phyloP scores from a whole-genome alignment of 2,797 vertebrate genomes.

The Anisognathus igniventris region DNA sequence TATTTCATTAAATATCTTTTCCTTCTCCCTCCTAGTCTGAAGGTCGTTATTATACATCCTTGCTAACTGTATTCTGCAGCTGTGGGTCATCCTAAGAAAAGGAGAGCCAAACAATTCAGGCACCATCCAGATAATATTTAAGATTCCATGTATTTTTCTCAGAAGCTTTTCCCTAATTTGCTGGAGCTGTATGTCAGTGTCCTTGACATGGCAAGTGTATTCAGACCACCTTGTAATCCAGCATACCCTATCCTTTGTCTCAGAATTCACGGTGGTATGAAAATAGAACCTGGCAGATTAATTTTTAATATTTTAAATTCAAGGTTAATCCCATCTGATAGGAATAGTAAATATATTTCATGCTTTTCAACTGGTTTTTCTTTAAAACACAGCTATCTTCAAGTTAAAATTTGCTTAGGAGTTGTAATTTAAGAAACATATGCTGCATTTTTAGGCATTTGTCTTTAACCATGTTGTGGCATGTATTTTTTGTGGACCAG shows the following conservation, averaged over 20 bases:
- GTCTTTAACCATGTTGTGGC: background rate
- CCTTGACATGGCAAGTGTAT: background rate
- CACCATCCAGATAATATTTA: background rate
- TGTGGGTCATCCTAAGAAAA: background rate
- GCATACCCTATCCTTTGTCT: background rate
- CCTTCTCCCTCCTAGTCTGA: background rate
- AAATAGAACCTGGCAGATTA: background rate
- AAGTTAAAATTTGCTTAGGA: background rate
- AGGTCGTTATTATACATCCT: background rate
- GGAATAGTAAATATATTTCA: background rate
- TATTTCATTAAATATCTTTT: background rate
- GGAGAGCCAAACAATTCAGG: background rate
- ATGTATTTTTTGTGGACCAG: background rate
- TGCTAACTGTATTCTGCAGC: background rate
- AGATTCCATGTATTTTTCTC: background rate
- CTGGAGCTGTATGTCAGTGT: background rate
- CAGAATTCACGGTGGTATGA: background rate
- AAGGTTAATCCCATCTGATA: background rate
- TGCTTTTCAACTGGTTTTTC: background rate
- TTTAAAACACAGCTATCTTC: background rate
- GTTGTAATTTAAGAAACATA: background rate
- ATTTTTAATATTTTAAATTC: background rate
- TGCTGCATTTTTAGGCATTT: background rate
- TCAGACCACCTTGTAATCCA: background rate
- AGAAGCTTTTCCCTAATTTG: background rate